phyloP scores from a whole-genome alignment of 2,797 vertebrate species.

The Clarias platycephalus region DNA sequence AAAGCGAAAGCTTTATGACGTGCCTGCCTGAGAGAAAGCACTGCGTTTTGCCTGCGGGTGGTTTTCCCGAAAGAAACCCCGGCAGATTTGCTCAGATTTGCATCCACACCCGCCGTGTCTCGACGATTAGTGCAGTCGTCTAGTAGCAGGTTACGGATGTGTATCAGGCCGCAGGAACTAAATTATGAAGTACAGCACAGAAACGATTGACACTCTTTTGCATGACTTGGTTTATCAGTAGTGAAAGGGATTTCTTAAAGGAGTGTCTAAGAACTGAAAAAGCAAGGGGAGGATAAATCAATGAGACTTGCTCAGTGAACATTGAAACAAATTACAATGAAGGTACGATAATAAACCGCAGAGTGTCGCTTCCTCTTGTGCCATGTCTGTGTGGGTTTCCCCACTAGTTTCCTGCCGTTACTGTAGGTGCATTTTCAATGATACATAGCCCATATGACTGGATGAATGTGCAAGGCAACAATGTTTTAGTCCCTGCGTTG shows the following conservation, averaged over 20 bases:
- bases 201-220: neutral
- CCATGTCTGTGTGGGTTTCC: neutral
- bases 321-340: neutral
- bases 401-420: neutral
- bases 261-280: neutral
- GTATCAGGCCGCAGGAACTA: neutral
- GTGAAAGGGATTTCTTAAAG: neutral
- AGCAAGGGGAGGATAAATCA: neutral
- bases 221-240: neutral
- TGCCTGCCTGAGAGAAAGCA: neutral
- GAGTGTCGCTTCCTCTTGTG: neutral
- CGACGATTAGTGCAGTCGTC: neutral
- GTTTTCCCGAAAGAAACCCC: constrained; percentile 8
- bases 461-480: neutral
- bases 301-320: neutral
- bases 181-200: neutral
- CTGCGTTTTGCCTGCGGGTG: neutral
- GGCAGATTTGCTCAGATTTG: constrained; percentile 25
- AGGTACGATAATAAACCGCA: neutral
- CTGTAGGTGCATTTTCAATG: neutral
- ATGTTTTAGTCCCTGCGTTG: neutral
- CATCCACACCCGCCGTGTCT: constrained; percentile 18
- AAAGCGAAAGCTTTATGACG: neutral
- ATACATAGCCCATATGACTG: neutral
- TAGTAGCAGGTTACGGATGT: neutral